phyloP scores from a whole-genome alignment of 2,888 invertebrate species.

The Hypselothyrea guttata region DNA sequence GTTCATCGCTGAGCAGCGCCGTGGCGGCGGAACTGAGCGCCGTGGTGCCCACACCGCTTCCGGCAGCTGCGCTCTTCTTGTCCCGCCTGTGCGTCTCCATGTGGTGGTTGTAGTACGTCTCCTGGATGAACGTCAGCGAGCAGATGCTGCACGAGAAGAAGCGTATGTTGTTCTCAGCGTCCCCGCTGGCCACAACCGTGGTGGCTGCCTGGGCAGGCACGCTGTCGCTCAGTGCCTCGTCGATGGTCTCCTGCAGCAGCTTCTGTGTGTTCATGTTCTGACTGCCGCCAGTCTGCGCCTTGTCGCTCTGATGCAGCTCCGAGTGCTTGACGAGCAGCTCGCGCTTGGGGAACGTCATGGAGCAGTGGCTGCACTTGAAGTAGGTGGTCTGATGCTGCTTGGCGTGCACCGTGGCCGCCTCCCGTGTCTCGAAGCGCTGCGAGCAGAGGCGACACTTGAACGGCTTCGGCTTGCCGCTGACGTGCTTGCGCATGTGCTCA shows the following conservation, averaged over 20 bases:
- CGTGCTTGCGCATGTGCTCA: conserved; percentile 82
- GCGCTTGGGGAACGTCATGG: conserved; percentile 81
- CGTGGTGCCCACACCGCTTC: conserved; percentile 42
- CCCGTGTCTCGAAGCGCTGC: conserved; percentile 82
- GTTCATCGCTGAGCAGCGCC: conserved; percentile 74
- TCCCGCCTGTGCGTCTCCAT: conserved; percentile 82
- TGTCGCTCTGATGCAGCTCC: conserved; percentile 80
- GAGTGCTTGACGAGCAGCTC: conserved; percentile 82
- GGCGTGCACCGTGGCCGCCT: conserved; percentile 82
- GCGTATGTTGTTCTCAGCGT: conserved; percentile 80
- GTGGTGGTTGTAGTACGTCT: conserved; percentile 82
- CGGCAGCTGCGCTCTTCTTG: conserved; percentile 59
- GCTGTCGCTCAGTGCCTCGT: conserved; percentile 82
- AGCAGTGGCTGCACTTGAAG: conserved; percentile 82
- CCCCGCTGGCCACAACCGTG: conserved; percentile 69
- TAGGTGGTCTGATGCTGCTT: conserved; percentile 82
- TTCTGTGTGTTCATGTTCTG: conserved; percentile 81
- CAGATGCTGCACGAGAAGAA: conserved; percentile 83
- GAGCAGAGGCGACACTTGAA: conserved; percentile 83
- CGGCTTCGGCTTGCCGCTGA: conserved; percentile 81
- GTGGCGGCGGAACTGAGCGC: conserved; percentile 72
- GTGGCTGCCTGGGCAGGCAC: conserved; percentile 67
- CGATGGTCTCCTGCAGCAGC: conserved; percentile 82
- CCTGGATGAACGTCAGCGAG: conserved; percentile 82
- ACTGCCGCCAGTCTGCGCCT: conserved; percentile 35